Evolutionary conservation across 2,113 vertebrate genomes (phyloP).

Genomic region (Notarius lentiginosus): DNA sequence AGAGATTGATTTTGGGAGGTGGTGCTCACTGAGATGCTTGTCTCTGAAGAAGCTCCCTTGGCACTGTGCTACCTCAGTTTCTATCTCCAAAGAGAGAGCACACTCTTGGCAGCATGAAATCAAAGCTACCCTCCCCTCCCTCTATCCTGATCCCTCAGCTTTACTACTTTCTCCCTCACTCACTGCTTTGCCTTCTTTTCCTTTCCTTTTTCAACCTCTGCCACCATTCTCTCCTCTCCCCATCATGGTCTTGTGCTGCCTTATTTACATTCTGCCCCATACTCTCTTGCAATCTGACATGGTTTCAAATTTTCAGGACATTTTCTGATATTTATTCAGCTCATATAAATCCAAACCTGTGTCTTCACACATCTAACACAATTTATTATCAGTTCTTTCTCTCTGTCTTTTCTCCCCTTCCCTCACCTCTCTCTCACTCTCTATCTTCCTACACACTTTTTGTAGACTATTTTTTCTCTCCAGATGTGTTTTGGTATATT

Average conservation of each 20-base stretch:
- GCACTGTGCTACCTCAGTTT: slow-evolving; percentile 31
- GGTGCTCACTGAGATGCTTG: slow-evolving; percentile 15
- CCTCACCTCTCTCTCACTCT: neutral
- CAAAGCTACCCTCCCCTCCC: slow-evolving; percentile 46
- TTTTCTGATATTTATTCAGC: slow-evolving; percentile 33
- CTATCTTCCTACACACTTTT: neutral
- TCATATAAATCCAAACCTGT: slow-evolving; percentile 35
- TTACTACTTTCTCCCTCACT: slow-evolving; percentile 38
- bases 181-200: slow-evolving; percentile 29
- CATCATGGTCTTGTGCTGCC: neutral
- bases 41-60: slow-evolving; percentile 39
- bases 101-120: slow-evolving; percentile 49
- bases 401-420: neutral
- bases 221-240: slow-evolving; percentile 5
- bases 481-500: neutral
- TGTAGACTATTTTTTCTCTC: neutral
- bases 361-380: slow-evolving; percentile 38
- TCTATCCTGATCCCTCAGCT: slow-evolving; percentile 38
- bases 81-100: slow-evolving; percentile 53
- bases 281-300: neutral
- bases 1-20: slow-evolving; percentile 12
- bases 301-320: slow-evolving; percentile 13
- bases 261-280: slow-evolving; percentile 27
- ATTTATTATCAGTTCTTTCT: slow-evolving; percentile 39
- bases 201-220: neutral